phyloP scores from a whole-genome alignment of 2,797 vertebrate genomes.

The Phataginus tricuspis region DNA sequence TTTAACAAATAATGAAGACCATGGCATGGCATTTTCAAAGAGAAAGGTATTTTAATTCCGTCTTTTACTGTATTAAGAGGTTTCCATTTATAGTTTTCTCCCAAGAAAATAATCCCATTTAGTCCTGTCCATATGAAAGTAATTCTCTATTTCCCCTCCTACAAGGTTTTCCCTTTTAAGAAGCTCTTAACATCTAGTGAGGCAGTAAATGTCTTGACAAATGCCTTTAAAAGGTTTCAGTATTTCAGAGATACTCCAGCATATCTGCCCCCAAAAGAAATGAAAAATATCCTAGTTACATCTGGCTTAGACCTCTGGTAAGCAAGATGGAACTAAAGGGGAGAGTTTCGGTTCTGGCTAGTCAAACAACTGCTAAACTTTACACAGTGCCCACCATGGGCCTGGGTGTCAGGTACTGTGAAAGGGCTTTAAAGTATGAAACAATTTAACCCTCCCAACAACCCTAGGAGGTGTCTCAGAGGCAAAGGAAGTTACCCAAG shows the following conservation, averaged over 20 bases:
- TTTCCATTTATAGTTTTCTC: slow-evolving; percentile 72
- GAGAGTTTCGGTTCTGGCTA: not conserved
- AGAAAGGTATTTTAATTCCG: slow-evolving; percentile 68
- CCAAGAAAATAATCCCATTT: slow-evolving; percentile 69
- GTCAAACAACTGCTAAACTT: not conserved
- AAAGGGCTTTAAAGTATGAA: not conserved
- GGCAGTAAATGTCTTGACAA: slow-evolving; percentile 59
- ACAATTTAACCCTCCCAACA: not conserved
- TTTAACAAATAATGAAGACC: slow-evolving; percentile 71
- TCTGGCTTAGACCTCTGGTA: not conserved
- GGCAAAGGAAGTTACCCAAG: not conserved
- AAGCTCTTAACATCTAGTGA: slow-evolving; percentile 54
- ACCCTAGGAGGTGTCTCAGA: not conserved
- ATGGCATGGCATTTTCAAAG: slow-evolving; percentile 69
- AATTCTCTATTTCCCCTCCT: slow-evolving; percentile 67
- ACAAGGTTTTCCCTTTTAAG: slow-evolving; percentile 67
- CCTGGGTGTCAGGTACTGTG: not conserved
- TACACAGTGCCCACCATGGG: not conserved
- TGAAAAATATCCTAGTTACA: not conserved
- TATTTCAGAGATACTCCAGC: slow-evolving; percentile 25
- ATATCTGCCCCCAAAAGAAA: slow-evolving; percentile 32
- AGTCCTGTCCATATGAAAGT: slow-evolving; percentile 60
- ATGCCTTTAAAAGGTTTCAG: slow-evolving; percentile 59
- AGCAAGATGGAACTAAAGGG: slow-evolving; percentile 28
- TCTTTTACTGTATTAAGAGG: slow-evolving; percentile 66